These are phyloP conservation scores for Notodonta dromedarius DNA, from an alignment of 2,888 invertebrate genomes.

Conservation along the genomic window DNA sequence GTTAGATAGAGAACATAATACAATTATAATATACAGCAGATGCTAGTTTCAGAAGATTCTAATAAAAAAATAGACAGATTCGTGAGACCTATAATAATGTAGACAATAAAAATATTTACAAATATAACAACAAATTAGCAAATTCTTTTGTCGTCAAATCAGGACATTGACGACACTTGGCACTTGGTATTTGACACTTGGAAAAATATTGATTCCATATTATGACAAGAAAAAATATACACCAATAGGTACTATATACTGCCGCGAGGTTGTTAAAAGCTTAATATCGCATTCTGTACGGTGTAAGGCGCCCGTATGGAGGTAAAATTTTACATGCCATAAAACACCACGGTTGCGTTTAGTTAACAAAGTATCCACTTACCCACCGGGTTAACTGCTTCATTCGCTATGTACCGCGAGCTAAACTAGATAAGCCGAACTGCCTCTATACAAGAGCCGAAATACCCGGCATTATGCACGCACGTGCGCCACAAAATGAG, in stretches of 20 bases:
- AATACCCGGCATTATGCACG: constrained; percentile 64
- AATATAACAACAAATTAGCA: too few species aligned
- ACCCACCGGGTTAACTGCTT: constrained; percentile 31
- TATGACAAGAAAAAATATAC: too few species aligned
- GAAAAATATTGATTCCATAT: too few species aligned
- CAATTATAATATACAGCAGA: too few species aligned
- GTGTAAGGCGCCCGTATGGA: constrained; percentile 6
- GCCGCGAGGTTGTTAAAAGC: constrained; percentile 8
- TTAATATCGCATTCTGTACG: constrained; percentile 4
- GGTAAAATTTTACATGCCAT: constrained; percentile 9
- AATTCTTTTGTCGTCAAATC: too few species aligned
- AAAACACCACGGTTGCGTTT: constrained; percentile 19
- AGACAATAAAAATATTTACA: too few species aligned
- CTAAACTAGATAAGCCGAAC: constrained; percentile 48
- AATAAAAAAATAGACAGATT: too few species aligned
- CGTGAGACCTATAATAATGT: too few species aligned
- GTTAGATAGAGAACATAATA: too few species aligned
- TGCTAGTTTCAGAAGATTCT: too few species aligned
- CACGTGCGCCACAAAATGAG: constrained; percentile 76
- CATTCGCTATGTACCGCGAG: constrained; percentile 39
- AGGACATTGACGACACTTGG: too few species aligned
- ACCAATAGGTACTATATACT: background rate
- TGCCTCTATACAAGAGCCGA: constrained; percentile 36
- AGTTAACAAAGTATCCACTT: constrained; percentile 25
- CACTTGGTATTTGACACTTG: too few species aligned